Percentiles rank a stretch among this genome's conserved stretches.
phyloP scores from a whole-genome alignment of 2,797 vertebrate genomes.

The Oreochromis mossambicus region DNA sequence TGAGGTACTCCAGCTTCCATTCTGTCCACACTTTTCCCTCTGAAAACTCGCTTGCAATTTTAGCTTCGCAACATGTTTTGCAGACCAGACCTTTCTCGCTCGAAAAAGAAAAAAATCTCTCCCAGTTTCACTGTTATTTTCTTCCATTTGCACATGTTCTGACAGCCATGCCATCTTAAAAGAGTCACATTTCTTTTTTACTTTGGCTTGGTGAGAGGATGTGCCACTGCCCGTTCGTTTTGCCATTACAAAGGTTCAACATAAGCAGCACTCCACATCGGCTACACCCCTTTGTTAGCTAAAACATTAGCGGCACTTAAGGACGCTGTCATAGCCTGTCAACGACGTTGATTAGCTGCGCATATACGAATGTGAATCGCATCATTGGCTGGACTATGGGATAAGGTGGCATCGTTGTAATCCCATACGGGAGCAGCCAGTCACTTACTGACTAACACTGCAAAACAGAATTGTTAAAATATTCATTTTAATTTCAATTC shows the following conservation, averaged over 20 bases:
- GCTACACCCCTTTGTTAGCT: neutral
- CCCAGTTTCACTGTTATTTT: too few species aligned
- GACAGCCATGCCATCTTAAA: neutral
- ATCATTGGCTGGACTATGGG: neutral
- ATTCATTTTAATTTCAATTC: neutral
- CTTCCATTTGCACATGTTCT: too few species aligned
- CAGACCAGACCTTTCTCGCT: too few species aligned
- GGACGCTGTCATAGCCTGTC: neutral
- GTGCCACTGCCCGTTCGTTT: rapidly evolving
- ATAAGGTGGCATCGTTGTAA: too few species aligned
- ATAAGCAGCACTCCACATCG: neutral
- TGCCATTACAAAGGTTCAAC: neutral
- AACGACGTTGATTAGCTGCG: neutral
- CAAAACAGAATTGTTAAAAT: neutral
- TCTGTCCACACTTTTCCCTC: too few species aligned
- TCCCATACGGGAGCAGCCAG: neutral
- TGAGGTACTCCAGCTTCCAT: too few species aligned
- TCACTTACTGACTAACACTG: rapidly evolving
- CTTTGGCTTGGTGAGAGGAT: neutral
- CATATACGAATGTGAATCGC: neutral
- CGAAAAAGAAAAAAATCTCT: too few species aligned
- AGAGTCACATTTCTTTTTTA: neutral
- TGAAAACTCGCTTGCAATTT: too few species aligned
- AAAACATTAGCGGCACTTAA: neutral
- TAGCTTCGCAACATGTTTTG: too few species aligned